Percentiles rank a stretch among this genome's conserved stretches.
Evolutionary conservation across 2,113 vertebrate species (phyloP).

Genomic region (Candoia aspera): DNA sequence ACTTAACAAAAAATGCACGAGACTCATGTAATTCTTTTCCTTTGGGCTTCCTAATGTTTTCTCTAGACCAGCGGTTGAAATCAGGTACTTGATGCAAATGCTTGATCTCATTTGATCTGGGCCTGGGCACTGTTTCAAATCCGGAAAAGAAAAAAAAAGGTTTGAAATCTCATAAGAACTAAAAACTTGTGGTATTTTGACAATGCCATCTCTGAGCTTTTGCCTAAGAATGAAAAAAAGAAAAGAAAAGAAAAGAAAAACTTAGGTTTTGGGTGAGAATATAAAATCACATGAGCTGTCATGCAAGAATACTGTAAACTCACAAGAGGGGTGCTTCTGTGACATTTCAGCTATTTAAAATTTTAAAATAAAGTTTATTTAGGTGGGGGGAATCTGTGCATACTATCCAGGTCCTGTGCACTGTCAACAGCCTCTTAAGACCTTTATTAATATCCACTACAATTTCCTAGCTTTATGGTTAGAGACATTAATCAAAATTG

Average conservation of each 20-base stretch:
- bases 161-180: too few relatives aligned
- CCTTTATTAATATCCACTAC: neutral
- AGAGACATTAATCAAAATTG: neutral
- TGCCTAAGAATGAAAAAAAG: neutral
- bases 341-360: neutral
- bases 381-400: neutral
- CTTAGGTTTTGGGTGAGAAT: neutral
- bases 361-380: neutral
- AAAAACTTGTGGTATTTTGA: neutral
- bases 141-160: too few relatives aligned
- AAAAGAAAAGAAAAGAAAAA: neutral
- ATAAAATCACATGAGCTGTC: neutral
- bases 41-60: neutral
- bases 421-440: neutral
- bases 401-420: neutral
- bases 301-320: neutral
- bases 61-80: neutral
- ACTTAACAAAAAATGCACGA: neutral
- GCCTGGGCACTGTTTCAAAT: too few relatives aligned
- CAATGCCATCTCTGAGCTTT: neutral
- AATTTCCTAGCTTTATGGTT: neutral
- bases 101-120: too few relatives aligned
- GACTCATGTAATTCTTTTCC: neutral
- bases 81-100: neutral
- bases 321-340: neutral